These are phyloP conservation scores for Lamproptera curius DNA, from an alignment of 2,888 invertebrate genomes.

Conservation along the genomic window DNA sequence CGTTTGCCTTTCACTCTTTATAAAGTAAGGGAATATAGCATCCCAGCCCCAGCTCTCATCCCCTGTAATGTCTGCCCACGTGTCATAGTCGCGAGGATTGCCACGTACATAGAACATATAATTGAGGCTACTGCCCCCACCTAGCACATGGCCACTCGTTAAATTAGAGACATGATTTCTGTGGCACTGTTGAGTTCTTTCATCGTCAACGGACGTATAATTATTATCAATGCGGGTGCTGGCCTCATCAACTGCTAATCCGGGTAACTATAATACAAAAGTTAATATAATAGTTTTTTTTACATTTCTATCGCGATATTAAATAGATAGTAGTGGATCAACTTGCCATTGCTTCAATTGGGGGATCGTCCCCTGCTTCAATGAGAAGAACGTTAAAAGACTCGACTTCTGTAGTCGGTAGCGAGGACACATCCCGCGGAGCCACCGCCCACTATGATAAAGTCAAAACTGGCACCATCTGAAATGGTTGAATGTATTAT, in stretches of 20 bases:
- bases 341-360: slow-evolving; percentile 28
- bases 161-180: slow-evolving; percentile 18
- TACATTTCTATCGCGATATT: background rate
- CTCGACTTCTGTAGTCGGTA: slow-evolving; percentile 28
- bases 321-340: slow-evolving; percentile 1
- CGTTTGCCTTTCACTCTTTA: slow-evolving; percentile 25
- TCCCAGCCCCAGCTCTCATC: slow-evolving; percentile 36
- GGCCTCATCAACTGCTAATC: slow-evolving; percentile 24
- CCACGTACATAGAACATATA: slow-evolving; percentile 31
- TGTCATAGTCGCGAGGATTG: slow-evolving; percentile 28
- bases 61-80: slow-evolving; percentile 30
- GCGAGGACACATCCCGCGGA: slow-evolving; percentile 38
- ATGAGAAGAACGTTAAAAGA: slow-evolving; percentile 27
- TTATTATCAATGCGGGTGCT: slow-evolving; percentile 29
- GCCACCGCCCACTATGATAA: slow-evolving; percentile 40
- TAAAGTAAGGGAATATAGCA: slow-evolving; percentile 30
- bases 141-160: slow-evolving; percentile 29
- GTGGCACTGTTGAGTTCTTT: slow-evolving; percentile 27
- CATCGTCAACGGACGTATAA: slow-evolving; percentile 30
- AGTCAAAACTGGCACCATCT: slow-evolving; percentile 35
- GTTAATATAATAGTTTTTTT: too few relatives aligned
- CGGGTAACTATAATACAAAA: background rate
- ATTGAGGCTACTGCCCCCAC: slow-evolving; percentile 31
- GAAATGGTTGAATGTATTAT: slow-evolving; percentile 13
- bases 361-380: slow-evolving; percentile 35